These are phyloP conservation scores for Vanessa atalanta DNA, from an alignment of 1,140 invertebrate genomes.

Conservation along the genomic window DNA sequence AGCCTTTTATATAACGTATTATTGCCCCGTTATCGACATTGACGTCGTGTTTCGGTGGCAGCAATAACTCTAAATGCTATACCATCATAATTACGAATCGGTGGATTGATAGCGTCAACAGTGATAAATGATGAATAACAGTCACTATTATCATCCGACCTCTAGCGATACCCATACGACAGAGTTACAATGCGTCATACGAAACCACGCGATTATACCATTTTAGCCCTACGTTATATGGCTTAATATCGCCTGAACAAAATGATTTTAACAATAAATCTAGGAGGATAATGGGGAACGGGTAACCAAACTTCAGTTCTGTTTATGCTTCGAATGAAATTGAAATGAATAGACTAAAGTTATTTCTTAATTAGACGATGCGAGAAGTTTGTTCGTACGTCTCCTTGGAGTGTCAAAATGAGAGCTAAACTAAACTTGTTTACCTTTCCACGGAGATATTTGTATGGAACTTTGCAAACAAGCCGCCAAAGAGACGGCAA, in stretches of 20 bases:
- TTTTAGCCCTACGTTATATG: neutral
- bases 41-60: slow-evolving; percentile 5
- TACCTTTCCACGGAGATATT: slow-evolving; percentile 66
- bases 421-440: slow-evolving; percentile 71
- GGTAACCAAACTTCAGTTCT: slow-evolving; percentile 50
- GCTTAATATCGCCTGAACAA: slow-evolving; percentile 10
- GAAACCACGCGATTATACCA: neutral
- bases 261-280: slow-evolving; percentile 35
- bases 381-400: slow-evolving; percentile 64
- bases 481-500: slow-evolving; percentile 51
- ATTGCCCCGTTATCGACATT: slow-evolving; percentile 5
- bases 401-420: slow-evolving; percentile 71
- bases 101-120: slow-evolving; percentile 30
- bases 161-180: slow-evolving; percentile 16
- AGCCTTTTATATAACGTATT: neutral
- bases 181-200: slow-evolving; percentile 3
- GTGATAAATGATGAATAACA: slow-evolving; percentile 33
- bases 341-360: slow-evolving; percentile 70
- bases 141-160: slow-evolving; percentile 29
- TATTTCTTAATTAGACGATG: slow-evolving; percentile 70
- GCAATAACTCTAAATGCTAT: slow-evolving; percentile 19
- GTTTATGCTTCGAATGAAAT: slow-evolving; percentile 62
- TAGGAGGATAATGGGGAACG: slow-evolving; percentile 33
- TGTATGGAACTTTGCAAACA: slow-evolving; percentile 69
- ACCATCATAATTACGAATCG: slow-evolving; percentile 22